Percentiles rank a stretch among this genome's conserved stretches.
These are phyloP conservation scores for Martes martes DNA, from an alignment of 2,113 vertebrate genomes.

Conservation along the genomic window DNA sequence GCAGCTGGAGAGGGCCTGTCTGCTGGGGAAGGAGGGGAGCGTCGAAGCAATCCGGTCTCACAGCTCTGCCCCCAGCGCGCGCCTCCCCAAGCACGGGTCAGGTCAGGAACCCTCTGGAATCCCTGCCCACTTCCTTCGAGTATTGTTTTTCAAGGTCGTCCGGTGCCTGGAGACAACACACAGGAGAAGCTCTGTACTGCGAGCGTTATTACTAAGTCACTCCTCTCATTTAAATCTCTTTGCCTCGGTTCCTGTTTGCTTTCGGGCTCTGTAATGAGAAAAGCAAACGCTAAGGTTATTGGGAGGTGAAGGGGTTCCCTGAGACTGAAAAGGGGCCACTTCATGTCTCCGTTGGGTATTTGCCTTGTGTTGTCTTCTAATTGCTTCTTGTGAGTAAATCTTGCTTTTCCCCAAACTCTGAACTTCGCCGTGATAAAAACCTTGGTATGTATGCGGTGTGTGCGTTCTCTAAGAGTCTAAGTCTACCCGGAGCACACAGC, in stretches of 20 bases:
- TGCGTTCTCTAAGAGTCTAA: neutral
- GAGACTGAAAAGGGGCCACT: neutral
- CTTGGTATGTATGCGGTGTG: neutral
- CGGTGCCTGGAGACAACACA: neutral
- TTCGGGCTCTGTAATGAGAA: neutral
- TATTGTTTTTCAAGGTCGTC: conserved; percentile 21
- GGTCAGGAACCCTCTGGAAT: neutral
- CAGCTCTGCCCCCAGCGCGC: neutral
- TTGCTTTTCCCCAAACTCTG: neutral
- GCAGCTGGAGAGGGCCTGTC: neutral
- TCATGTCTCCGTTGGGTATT: neutral
- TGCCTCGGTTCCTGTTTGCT: conserved; percentile 59
- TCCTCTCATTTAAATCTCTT: conserved; percentile 36
- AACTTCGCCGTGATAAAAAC: neutral
- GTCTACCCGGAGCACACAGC: neutral
- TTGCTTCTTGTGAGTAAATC: conserved; percentile 46
- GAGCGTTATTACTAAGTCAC: neutral
- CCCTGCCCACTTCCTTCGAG: neutral
- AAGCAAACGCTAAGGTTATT: conserved; percentile 43
- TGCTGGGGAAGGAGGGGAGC: neutral
- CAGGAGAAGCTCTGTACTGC: neutral
- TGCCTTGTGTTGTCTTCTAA: conserved; percentile 53
- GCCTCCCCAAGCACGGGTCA: neutral
- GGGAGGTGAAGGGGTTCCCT: conserved; percentile 42
- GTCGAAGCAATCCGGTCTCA: neutral